phyloP scores from a whole-genome alignment of 2,113 vertebrate genomes.

The Lagopus leucura region DNA sequence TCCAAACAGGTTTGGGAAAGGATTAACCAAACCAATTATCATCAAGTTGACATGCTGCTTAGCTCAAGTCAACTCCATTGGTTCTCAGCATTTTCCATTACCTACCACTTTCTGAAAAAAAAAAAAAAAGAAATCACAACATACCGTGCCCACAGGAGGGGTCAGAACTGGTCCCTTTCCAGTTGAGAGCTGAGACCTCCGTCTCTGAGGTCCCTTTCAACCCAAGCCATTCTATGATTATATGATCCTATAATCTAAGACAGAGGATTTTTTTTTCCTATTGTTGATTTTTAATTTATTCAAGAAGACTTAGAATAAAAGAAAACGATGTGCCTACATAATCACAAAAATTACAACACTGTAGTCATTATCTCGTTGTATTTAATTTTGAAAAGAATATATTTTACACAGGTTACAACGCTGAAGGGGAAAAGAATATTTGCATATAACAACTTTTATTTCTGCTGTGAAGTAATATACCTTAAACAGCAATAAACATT shows the following conservation, averaged over 20 bases:
- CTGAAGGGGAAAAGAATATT: constrained; percentile 8
- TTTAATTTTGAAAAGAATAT: constrained; percentile 54
- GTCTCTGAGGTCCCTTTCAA: too few relatives aligned
- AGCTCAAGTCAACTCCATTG: not conserved
- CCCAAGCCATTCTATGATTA: too few relatives aligned
- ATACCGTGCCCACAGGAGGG: not conserved
- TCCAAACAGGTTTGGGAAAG: not conserved
- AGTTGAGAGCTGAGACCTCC: too few relatives aligned
- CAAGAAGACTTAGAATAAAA: not conserved
- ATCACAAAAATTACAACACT: not conserved
- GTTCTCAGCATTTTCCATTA: not conserved
- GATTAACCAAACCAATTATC: not conserved
- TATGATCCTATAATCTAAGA: not conserved
- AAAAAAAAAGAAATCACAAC: not conserved
- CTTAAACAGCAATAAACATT: constrained; percentile 59
- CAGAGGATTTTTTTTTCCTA: not conserved
- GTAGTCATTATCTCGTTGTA: not conserved
- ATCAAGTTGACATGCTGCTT: not conserved
- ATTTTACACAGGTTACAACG: constrained; percentile 6
- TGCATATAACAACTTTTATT: constrained; percentile 40
- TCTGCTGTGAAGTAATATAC: constrained; percentile 51
- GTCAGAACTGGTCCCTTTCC: too few relatives aligned
- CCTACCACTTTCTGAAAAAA: not conserved
- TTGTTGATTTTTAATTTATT: not conserved
- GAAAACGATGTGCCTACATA: not conserved